Evolutionary conservation across 2,113 vertebrate species (phyloP), one percentile per base, ranked within the genome.

Genomic region (Probosciger aterrimus): DNA sequence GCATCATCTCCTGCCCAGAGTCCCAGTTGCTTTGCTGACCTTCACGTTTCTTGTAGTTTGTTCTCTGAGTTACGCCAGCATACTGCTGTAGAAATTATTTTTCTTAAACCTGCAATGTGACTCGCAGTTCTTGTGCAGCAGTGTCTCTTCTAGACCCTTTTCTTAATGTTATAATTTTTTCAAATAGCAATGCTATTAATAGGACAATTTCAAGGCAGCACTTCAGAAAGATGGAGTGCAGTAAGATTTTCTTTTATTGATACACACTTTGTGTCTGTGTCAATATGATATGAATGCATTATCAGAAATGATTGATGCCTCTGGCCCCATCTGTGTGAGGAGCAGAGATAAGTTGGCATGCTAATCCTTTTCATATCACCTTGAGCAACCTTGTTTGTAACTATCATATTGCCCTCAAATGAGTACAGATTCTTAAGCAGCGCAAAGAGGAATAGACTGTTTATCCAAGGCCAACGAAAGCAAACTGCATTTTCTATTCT

Each of bases 301-400:
- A 75, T 82, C 93, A 86, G 52, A 85, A 95, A 88, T 95, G 92
- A 83, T n/a, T 94, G 91, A 87, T 90, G 85, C 84, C 69, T 94
- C 78, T 83, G 78, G 87, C 86, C 91, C 41, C 43, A 30, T 92
- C 81, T 82, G 69, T 95, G 67, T 88, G 82, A 80, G 52, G 16
- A 94, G 41, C 4, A 1, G 70, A 92, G 96, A 96, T 96, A 95
- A 96, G 44, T 30, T 89, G 75, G n/a, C 52, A 46, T 74, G 75
- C 80, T 97, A 96, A 97, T 97, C 96, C 64, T 89, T 80, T 82
- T 90, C 47, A 84, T 89, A 14, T 97, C 91, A 94, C 92, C 93
- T 96, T 96, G 92, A 95, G 82, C 57, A 96, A 85, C 93, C 90
- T 96, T 96, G 87, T 89, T 86, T 88, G 47, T 82, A 79, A 70